phyloP scores from a whole-genome alignment of 2,888 invertebrate species.

The Apamea monoglypha region DNA sequence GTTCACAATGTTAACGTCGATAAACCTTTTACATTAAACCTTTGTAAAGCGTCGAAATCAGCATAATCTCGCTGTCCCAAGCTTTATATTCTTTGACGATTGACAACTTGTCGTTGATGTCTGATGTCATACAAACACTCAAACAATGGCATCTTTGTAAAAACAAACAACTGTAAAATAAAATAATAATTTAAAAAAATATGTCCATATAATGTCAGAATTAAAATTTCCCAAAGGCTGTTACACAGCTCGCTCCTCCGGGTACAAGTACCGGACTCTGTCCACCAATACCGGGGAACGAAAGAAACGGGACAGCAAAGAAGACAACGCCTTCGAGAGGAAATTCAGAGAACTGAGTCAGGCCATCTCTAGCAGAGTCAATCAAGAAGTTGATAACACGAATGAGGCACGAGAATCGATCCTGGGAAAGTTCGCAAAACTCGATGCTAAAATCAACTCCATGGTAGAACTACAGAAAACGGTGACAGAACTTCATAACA shows the following conservation, averaged over 20 bases:
- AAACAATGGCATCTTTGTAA: slow-evolving; percentile 16
- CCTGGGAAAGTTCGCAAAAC: slow-evolving; percentile 74
- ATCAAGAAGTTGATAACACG: slow-evolving; percentile 73
- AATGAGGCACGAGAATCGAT: slow-evolving; percentile 75
- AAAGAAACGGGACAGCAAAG: slow-evolving; percentile 68
- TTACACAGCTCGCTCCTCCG: slow-evolving; percentile 81
- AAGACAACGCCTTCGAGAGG: slow-evolving; percentile 74
- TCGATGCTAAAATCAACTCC: slow-evolving; percentile 79
- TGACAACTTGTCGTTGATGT: slow-evolving; percentile 2
- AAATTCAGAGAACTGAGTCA: slow-evolving; percentile 79
- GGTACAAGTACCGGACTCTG: slow-evolving; percentile 84
- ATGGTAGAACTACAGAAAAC: slow-evolving; percentile 79
- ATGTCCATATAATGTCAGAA: slow-evolving; percentile 74
- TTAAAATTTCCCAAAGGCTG: slow-evolving; percentile 80
- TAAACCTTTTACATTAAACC: neutral
- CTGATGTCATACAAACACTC: slow-evolving; percentile 17
- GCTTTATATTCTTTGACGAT: neutral
- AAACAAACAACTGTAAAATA: neutral
- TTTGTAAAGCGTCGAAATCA: neutral
- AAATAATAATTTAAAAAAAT: slow-evolving; percentile 1
- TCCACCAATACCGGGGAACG: slow-evolving; percentile 83
- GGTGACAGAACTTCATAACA: slow-evolving; percentile 72
- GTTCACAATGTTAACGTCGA: neutral
- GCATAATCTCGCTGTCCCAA: neutral
- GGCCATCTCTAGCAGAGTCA: slow-evolving; percentile 76